phyloP scores from a whole-genome alignment of 2,797 vertebrate genomes.

The Pterois miles region DNA sequence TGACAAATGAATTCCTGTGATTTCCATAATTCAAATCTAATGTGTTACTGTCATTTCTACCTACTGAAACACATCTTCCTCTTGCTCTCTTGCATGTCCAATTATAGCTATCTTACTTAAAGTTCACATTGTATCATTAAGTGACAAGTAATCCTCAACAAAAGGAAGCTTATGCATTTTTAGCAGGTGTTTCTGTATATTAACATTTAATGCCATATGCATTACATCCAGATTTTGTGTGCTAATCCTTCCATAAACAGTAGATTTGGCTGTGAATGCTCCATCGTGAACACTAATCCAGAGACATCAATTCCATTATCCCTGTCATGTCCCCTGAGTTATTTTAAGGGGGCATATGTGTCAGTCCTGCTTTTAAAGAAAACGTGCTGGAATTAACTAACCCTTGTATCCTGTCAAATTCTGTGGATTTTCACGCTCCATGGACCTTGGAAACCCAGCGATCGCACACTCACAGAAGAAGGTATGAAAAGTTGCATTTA shows the following conservation, averaged over 20 bases:
- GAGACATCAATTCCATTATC: conserved; percentile 23
- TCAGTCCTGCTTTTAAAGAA: conserved; percentile 29
- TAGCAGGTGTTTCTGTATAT: conserved; percentile 45
- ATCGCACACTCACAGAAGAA: conserved; percentile 72
- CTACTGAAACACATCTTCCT: conserved; percentile 6
- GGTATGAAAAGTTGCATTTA: conserved; percentile 58
- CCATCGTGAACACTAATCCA: conserved; percentile 60
- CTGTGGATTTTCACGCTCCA: conserved; percentile 66
- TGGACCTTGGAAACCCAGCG: conserved; percentile 67
- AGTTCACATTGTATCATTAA: conserved; percentile 38
- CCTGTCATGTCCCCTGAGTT: conserved; percentile 24
- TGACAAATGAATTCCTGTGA: not conserved
- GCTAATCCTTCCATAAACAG: conserved; percentile 63
- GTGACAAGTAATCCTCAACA: conserved; percentile 57
- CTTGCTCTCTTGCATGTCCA: conserved; percentile 5
- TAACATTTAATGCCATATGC: conserved; percentile 54
- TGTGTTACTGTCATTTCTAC: conserved; percentile 3
- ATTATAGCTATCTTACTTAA: conserved; percentile 33
- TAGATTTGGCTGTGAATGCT: conserved; percentile 49
- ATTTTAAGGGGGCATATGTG: conserved; percentile 38
- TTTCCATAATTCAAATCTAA: conserved; percentile 36
- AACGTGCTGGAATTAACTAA: conserved; percentile 56
- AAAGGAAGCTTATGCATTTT: conserved; percentile 54
- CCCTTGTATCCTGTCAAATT: conserved; percentile 59
- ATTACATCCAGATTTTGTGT: conserved; percentile 41